Base-by-base conservation (phyloP, 2,113 vertebrate genomes). In the Periophthalmodon schlosseri region DNA sequence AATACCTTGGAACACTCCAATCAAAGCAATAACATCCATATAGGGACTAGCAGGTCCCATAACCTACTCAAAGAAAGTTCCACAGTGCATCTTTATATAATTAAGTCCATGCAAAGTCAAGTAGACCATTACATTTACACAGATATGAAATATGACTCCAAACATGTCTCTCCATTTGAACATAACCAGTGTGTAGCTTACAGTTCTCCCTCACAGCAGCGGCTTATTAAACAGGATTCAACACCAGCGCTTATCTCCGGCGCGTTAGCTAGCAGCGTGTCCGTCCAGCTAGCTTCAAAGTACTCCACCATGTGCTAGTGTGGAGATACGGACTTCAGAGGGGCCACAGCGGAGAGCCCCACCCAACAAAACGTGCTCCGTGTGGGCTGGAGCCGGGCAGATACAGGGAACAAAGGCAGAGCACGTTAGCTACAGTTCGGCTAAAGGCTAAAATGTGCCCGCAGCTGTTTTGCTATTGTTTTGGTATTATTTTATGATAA, bases 191-290 rank as follows among this genome's bases (percentile, higher is more conserved):
- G 28, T 28, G 28, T 28, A 44, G 39, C 36, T 28, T 28, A 28
- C 46, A 4, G 46, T 14, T 18, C 47, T 50, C 16, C 49, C 49
- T 52, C 49, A 5, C 49, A 16, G 49, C 49, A 5, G 3, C 49
- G 49, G 84, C 94, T 95, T 96, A 96, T 96, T 96, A 96, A 95
- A 94, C 82, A 86, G 93, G 94, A 96, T 96, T 96, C 95, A 95
- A 44, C 39, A 10, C 39, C 7, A 44, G 39, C 39, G 90, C 93
- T 96, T 95, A 95, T 97, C 94, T 93, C 87, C 79, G 84, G 83
- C 83, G 75, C 79, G 84, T 92, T 89, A 79, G 86, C 93, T 87
- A 84, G 92, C 91, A 80, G 81, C 76, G 39, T 77, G 79, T 82
- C 87, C 84, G 88, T 85, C 91, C 90, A 84, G 86, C 89, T 84